Conservation (phyloP, 2,113 vertebrate genomes). For the Embiotoca jacksoni region DNA sequence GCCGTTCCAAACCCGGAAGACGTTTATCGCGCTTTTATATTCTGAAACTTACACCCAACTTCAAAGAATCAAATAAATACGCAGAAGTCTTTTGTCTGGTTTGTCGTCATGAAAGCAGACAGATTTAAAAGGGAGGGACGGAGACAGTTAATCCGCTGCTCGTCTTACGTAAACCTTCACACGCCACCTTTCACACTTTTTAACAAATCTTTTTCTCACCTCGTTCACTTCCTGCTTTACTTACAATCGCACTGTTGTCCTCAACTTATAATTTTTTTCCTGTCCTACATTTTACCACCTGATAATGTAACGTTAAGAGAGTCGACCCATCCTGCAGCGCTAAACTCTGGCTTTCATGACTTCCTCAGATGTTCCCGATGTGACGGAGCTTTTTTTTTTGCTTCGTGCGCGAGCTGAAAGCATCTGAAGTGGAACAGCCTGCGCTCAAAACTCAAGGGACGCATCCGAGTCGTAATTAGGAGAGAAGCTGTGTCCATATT, state of each 20-base stretch:
- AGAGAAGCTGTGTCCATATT: conserved; percentile 50
- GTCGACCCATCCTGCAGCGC: conserved; percentile 19
- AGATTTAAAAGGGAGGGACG: conserved; percentile 10
- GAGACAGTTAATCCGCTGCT: conserved; percentile 43
- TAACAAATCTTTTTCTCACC: not conserved
- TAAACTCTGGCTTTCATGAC: conserved; percentile 22
- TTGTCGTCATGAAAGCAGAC: too few relatives aligned
- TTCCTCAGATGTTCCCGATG: conserved; percentile 46
- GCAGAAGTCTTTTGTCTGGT: conserved; percentile 29
- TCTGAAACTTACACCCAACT: not conserved
- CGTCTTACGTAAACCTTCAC: conserved; percentile 24
- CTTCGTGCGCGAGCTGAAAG: conserved; percentile 45
- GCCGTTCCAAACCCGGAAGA: not conserved
- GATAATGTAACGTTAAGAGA: conserved; percentile 4
- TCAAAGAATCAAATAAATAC: not conserved
- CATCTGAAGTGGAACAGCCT: conserved; percentile 62
- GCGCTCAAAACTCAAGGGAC: conserved; percentile 64
- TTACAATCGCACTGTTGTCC: not conserved
- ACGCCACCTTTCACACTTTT: conserved; percentile 27
- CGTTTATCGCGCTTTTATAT: not conserved
- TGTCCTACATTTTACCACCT: not conserved
- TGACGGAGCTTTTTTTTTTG: conserved; percentile 62
- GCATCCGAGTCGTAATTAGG: conserved; percentile 59
- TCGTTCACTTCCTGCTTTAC: not conserved
- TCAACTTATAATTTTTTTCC: not conserved